phyloP scores from a whole-genome alignment of 2,113 vertebrate genomes.

The Pomatorhinus ruficollis region DNA sequence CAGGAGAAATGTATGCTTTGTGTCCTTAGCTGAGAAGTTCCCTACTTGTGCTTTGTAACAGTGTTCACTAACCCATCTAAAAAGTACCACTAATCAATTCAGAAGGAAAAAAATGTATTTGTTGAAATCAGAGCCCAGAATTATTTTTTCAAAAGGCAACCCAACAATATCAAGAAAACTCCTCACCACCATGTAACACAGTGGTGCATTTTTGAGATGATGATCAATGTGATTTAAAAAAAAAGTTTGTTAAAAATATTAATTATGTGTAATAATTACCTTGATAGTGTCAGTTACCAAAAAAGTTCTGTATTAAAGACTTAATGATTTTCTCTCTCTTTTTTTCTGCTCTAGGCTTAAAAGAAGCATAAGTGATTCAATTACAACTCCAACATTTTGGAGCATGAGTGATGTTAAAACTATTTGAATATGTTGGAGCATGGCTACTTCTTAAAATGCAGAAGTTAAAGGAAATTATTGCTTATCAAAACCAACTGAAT shows the following conservation, averaged over 20 bases:
- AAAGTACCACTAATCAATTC: not conserved
- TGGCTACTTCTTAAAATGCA: slow-evolving; percentile 58
- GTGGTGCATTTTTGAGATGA: not conserved
- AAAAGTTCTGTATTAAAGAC: not conserved
- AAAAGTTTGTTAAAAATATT: not conserved
- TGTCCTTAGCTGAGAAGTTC: not conserved
- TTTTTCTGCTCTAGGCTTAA: slow-evolving; percentile 59
- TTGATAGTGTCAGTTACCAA: not conserved
- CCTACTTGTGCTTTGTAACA: not conserved
- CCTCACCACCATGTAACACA: not conserved
- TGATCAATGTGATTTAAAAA: not conserved
- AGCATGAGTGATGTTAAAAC: slow-evolving; percentile 22
- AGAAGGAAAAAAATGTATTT: not conserved
- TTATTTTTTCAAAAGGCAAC: not conserved
- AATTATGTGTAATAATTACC: not conserved
- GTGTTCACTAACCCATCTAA: not conserved
- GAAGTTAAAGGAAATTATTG: not conserved
- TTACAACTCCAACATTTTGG: not conserved
- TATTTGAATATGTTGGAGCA: slow-evolving; percentile 40
- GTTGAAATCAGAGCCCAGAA: not conserved
- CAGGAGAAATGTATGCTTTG: not conserved
- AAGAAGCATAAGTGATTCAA: slow-evolving; percentile 1
- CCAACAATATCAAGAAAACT: not conserved
- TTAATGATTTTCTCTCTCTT: slow-evolving; percentile 22
- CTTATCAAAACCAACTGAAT: slow-evolving; percentile 49